A percentile compares a stretch with the other conserved stretches of the same genome.
Evolutionary conservation across 2,113 vertebrate species (phyloP).

Genomic region (Tragelaphus strepsiceros): DNA sequence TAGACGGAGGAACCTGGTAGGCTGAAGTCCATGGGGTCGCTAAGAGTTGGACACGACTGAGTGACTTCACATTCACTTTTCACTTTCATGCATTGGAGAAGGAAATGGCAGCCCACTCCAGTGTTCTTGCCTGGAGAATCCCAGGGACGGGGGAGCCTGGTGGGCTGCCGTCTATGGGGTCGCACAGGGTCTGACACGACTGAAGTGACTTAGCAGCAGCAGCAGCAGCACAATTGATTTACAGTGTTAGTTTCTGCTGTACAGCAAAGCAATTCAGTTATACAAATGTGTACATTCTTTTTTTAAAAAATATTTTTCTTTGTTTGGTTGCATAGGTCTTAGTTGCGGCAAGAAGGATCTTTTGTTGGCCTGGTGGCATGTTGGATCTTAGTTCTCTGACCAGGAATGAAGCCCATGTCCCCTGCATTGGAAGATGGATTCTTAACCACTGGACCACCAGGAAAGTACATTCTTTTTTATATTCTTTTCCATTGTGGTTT

Average conservation of each 20-base stretch:
- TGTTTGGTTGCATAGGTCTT: neutral
- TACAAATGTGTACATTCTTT: neutral
- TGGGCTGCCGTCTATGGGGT: no score
- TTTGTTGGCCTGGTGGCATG: neutral
- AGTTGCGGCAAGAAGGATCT: neutral
- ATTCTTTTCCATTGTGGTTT: neutral
- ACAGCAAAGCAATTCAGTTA: neutral
- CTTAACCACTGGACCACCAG: neutral
- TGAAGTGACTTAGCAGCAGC: no score
- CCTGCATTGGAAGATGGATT: neutral
- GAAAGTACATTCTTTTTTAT: neutral
- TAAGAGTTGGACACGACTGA: no score
- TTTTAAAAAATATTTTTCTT: neutral
- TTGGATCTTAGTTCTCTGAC: neutral
- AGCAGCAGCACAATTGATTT: neutral
- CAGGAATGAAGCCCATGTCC: neutral
- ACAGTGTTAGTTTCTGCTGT: neutral
- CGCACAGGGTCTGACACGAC: no score
- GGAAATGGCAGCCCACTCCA: no score
- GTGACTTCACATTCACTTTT: no score
- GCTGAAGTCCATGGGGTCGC: no score
- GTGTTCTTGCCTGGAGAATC: no score
- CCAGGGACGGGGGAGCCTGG: no score
- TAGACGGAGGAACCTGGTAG: no score
- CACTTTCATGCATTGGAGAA: no score